phyloP scores from a whole-genome alignment of 2,113 vertebrate genomes.

The Thomomys bottae region DNA sequence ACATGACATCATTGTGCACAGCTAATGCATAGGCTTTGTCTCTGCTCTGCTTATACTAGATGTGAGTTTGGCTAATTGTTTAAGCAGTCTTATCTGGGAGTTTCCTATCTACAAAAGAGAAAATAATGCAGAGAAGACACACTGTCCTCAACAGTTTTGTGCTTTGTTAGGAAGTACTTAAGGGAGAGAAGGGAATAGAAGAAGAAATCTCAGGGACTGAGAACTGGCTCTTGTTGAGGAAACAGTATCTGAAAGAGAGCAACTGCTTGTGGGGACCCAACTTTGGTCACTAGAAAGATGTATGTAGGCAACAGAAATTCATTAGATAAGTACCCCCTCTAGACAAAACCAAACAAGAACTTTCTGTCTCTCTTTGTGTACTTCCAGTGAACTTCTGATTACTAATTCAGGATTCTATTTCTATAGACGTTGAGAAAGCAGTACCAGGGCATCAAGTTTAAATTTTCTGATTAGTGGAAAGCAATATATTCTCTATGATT shows the following conservation, averaged over 20 bases:
- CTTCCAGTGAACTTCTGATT: not conserved
- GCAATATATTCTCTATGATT: constrained; percentile 29
- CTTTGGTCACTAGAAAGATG: not conserved
- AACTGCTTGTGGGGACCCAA: not conserved
- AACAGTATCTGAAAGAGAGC: not conserved
- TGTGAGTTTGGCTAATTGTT: not conserved
- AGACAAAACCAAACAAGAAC: not conserved
- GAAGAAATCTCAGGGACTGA: not conserved
- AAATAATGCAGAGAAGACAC: not conserved
- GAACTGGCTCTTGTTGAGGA: not conserved
- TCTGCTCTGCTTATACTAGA: not conserved
- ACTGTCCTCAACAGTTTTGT: not conserved
- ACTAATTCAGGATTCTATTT: constrained; percentile 35
- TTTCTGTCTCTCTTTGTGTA: not conserved
- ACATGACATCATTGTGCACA: not conserved
- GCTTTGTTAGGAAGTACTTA: not conserved
- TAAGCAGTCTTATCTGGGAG: constrained; percentile 36
- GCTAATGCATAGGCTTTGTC: not conserved
- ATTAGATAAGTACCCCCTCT: not conserved
- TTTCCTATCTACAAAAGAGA: not conserved
- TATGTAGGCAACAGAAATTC: not conserved
- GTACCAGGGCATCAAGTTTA: not conserved
- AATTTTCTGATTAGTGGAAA: constrained; percentile 40
- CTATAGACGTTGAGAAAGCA: constrained; percentile 14
- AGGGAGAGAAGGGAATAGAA: not conserved